Evolutionary conservation across 2,797 vertebrate species (phyloP).

Genomic region (Distichodus sexfasciatus): DNA sequence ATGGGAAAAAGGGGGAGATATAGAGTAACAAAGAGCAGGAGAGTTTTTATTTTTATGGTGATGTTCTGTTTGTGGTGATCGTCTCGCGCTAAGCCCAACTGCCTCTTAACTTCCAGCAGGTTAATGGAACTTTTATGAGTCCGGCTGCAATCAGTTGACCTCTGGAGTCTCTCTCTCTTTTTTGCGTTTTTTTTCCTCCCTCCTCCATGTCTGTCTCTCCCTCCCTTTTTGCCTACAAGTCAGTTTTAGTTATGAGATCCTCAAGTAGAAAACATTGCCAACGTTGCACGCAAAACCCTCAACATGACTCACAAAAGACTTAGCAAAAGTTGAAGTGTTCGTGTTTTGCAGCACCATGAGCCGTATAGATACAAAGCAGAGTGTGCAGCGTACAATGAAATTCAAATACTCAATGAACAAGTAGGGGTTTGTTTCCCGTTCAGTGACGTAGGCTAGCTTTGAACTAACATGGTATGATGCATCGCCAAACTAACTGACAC

Average conservation of each 20-base stretch:
- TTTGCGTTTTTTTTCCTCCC: constrained; percentile 30
- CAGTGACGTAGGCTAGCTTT: too few species aligned
- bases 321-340: too few species aligned
- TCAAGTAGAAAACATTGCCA: constrained; percentile 15
- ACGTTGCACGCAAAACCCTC: too few species aligned
- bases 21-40: constrained; percentile 27
- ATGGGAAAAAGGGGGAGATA: constrained; percentile 20
- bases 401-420: too few species aligned
- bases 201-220: constrained; percentile 15
- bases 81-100: constrained; percentile 93
- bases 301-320: too few species aligned
- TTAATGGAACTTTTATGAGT: constrained; percentile 92
- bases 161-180: constrained; percentile 67
- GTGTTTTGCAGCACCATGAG: too few species aligned
- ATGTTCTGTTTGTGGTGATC: constrained; percentile 98
- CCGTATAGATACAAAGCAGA: too few species aligned
- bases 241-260: too few species aligned
- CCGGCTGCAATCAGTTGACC: constrained; percentile 93
- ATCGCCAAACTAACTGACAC: too few species aligned
- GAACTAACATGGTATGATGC: too few species aligned
- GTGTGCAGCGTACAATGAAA: too few species aligned
- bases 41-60: constrained; percentile 98
- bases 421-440: too few species aligned
- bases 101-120: constrained; percentile 91
- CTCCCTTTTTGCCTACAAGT: background rate